Percentiles rank a stretch among this genome's conserved stretches.
Conservation (phyloP, 2,888 invertebrate genomes). For the Cheilosia soror region DNA sequence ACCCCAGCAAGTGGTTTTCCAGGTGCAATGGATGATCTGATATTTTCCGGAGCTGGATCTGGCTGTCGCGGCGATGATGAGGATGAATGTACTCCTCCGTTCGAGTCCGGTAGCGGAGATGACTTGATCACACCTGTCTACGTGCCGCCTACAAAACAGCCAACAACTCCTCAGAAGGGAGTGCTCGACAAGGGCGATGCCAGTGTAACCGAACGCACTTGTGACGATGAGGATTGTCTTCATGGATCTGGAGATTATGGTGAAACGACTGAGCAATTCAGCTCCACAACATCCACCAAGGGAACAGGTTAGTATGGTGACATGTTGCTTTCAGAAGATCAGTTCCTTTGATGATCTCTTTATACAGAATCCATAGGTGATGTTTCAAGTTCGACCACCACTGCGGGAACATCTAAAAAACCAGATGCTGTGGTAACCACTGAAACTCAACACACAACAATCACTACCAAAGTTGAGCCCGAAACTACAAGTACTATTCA, state of each 20-base stretch:
- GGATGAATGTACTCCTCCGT: slow-evolving; percentile 94
- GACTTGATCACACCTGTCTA: slow-evolving; percentile 97
- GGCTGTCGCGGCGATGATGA: slow-evolving; percentile 96
- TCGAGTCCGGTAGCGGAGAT: slow-evolving; percentile 93
- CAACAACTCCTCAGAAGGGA: slow-evolving; percentile 85
- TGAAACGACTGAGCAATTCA: slow-evolving; percentile 88
- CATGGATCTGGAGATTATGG: slow-evolving; percentile 91
- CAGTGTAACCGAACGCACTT: slow-evolving; percentile 84
- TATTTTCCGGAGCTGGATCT: slow-evolving; percentile 96
- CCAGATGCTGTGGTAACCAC: slow-evolving; percentile 84
- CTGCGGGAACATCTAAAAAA: slow-evolving; percentile 74
- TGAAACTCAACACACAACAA: slow-evolving; percentile 84
- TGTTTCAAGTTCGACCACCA: slow-evolving; percentile 77
- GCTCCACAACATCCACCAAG: slow-evolving; percentile 85
- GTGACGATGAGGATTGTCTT: slow-evolving; percentile 94
- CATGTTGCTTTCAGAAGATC: too few species aligned
- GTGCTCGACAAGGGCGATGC: slow-evolving; percentile 76
- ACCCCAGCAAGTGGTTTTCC: slow-evolving; percentile 93
- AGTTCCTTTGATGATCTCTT: not conserved
- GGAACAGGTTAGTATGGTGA: slow-evolving; percentile 83
- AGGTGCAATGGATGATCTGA: slow-evolving; percentile 92
- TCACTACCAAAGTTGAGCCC: slow-evolving; percentile 78
- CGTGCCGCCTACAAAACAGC: slow-evolving; percentile 91
- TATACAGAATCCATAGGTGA: slow-evolving; percentile 75
- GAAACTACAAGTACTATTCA: slow-evolving; percentile 77